Evolutionary conservation across 1,140 invertebrate species (phyloP).

Genomic region (Magallana ariakensis): DNA sequence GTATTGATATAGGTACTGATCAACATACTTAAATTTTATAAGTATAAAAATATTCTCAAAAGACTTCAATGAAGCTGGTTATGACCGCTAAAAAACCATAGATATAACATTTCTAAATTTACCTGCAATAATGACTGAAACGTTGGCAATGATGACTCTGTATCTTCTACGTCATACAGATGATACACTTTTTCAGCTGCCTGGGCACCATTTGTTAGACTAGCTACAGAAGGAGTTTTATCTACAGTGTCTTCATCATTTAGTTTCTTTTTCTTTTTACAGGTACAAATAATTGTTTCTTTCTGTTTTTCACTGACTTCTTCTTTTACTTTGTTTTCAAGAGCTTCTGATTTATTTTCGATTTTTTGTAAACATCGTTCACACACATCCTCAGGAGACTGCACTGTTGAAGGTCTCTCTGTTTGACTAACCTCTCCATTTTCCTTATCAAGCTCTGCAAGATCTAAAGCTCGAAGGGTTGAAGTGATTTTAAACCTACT

Average conservation of each 20-base stretch:
- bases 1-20: too few relatives aligned
- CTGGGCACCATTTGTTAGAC: not conserved
- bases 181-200: constrained; percentile 48
- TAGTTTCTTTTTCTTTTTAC: not conserved
- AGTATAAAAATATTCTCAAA: too few relatives aligned
- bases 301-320: not conserved
- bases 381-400: not conserved
- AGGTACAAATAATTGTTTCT: not conserved
- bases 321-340: not conserved
- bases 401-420: not conserved
- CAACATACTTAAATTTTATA: too few relatives aligned
- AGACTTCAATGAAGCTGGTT: too few relatives aligned
- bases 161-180: constrained; percentile 66
- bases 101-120: not conserved
- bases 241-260: not conserved
- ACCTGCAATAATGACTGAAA: constrained; percentile 55
- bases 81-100: too few relatives aligned
- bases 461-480: constrained; percentile 63
- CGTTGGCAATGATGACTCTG: constrained; percentile 4
- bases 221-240: not conserved
- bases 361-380: not conserved
- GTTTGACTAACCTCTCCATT: constrained; percentile 16
- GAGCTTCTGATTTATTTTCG: not conserved
- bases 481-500: constrained; percentile 69
- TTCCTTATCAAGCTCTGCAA: constrained; percentile 63